Evolutionary conservation across 2,888 invertebrate species (phyloP), one percentile per base, ranked within the genome.

Genomic region (Sinohyriopsis cumingii): DNA sequence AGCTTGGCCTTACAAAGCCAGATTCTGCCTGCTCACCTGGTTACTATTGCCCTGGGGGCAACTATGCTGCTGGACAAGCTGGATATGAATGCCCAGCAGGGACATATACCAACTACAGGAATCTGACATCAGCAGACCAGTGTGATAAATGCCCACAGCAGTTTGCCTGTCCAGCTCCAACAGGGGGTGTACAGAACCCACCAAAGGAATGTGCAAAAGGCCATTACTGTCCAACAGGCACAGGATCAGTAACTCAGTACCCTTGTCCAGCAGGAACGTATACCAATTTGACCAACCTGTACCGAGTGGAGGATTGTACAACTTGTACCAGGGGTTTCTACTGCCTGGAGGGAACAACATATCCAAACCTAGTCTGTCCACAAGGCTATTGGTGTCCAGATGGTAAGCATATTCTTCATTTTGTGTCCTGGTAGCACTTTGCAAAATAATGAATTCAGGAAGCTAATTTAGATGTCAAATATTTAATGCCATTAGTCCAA

Each of bases 251-350:
- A 3, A 86, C 78, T 20, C 83, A 87, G 76, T 81, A 75, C 66
- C 88, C 89, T 3, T 89, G 89, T 75, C 85, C 87, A 6, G 87
- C 87, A 2, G 89, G 89, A 53, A 80, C 86, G 12, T 88, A 81
- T 67, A 83, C 87, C 56, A 88, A 88, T 71, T 71, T 83, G 65
- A 89, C 88, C 61, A 88, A 88, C 71, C 78, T 88, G 65, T 77
- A 82, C 59, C 73, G 72, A 55, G 79, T 81, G 60, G 81, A 80
- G n/a, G 83, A 87, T 67, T 89, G 88, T 72, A 82, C 82, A 53
- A 71, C 61, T 12, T 89, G 89, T 77, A 84, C 87, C 0, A 73
- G 83, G 60, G 85, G 86, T 15, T 87, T 76, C 69, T 89, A 85
- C 77, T 89, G 89, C 77, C 68, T 86, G 19, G 80, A 85, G 66